Percentiles rank a stretch among this genome's conserved stretches.
phyloP scores from a whole-genome alignment of 2,888 invertebrate species.

The Pyrochroa serraticornis region DNA sequence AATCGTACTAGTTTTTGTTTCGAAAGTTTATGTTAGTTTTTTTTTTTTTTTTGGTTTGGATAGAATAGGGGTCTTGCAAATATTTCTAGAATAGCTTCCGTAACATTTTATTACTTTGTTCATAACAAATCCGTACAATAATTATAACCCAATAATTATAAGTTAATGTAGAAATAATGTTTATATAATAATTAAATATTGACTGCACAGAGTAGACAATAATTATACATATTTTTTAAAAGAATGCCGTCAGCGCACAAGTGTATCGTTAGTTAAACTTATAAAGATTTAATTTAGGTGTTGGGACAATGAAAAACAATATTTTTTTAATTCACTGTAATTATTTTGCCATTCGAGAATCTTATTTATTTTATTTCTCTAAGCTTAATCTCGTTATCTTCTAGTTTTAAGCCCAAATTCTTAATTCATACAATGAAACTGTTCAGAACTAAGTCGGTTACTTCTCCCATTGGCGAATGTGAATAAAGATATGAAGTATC shows the following conservation, averaged over 20 bases:
- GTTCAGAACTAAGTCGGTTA: too few relatives aligned
- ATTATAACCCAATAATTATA: constrained; percentile 36
- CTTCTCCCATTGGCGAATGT: too few relatives aligned
- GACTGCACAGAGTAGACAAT: constrained; percentile 57
- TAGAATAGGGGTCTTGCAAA: constrained; percentile 54
- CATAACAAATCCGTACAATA: constrained; percentile 46
- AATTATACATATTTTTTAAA: constrained; percentile 38
- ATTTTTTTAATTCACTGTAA: constrained; percentile 38
- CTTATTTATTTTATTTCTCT: constrained; percentile 47
- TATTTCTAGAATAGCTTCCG: constrained; percentile 45
- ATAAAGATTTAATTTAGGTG: constrained; percentile 48
- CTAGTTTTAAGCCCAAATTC: constrained; percentile 24
- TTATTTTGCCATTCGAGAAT: constrained; percentile 40
- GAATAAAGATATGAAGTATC: constrained; percentile 37
- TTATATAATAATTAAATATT: constrained; percentile 45
- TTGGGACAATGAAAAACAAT: constrained; percentile 50
- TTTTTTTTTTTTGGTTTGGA: constrained; percentile 49
- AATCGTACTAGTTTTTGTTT: constrained; percentile 49
- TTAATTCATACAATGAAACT: not conserved
- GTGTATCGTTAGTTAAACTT: constrained; percentile 36
- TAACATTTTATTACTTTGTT: constrained; percentile 42
- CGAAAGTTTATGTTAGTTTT: constrained; percentile 34
- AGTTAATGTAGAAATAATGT: constrained; percentile 40
- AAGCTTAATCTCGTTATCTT: constrained; percentile 40
- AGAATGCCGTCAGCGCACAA: constrained; percentile 40